phyloP scores from a whole-genome alignment of 2,888 invertebrate species.

The Arenicola marina region DNA sequence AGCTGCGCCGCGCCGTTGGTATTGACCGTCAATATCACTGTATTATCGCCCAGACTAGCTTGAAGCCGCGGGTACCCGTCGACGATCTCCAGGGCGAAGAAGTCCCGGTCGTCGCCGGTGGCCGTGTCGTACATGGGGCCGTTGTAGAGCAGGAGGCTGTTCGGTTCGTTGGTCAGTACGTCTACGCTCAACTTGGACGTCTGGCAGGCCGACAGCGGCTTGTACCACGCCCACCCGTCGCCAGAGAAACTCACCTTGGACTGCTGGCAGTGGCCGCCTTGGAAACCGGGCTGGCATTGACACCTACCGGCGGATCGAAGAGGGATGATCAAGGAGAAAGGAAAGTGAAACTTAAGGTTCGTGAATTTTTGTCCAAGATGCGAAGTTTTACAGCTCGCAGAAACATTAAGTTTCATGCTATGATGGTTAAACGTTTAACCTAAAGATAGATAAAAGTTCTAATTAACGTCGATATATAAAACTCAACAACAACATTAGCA shows the following conservation, averaged over 20 bases:
- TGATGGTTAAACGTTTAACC: too few relatives aligned
- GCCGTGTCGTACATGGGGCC: constrained; percentile 75
- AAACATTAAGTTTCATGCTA: too few relatives aligned
- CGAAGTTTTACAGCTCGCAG: too few relatives aligned
- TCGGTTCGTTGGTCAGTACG: constrained; percentile 81
- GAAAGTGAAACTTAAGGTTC: too few relatives aligned
- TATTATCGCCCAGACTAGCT: constrained; percentile 79
- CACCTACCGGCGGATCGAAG: constrained; percentile 65
- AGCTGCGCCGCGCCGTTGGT: constrained; percentile 60
- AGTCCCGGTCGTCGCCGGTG: constrained; percentile 68
- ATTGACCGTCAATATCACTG: constrained; percentile 9
- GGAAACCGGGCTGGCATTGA: constrained; percentile 88
- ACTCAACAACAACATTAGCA: too few relatives aligned
- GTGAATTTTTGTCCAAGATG: too few relatives aligned
- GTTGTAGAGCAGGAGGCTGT: constrained; percentile 91
- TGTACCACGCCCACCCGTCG: constrained; percentile 97
- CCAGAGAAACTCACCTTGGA: constrained; percentile 87
- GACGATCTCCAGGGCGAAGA: constrained; percentile 89
- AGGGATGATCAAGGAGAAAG: not conserved
- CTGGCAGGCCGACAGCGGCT: constrained; percentile 82
- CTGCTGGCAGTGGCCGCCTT: constrained; percentile 96
- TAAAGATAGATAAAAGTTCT: too few relatives aligned
- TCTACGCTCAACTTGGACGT: constrained; percentile 92
- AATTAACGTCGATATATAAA: too few relatives aligned
- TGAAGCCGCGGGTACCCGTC: constrained; percentile 86